These are phyloP conservation scores for Leptogaster cylindrica DNA, from an alignment of 2,888 invertebrate species.

Conservation along the genomic window DNA sequence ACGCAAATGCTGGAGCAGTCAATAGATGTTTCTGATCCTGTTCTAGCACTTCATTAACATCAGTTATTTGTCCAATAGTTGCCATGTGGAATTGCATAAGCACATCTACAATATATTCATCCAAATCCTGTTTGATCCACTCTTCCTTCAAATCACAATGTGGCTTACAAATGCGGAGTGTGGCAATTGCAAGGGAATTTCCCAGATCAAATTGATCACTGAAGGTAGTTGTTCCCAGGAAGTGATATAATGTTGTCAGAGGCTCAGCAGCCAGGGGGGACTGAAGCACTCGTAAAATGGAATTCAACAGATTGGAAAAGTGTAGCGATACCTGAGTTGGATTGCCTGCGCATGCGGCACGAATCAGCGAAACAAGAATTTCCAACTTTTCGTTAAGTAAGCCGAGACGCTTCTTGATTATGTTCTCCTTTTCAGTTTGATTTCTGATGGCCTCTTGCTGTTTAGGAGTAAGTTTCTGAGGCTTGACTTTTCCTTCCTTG, in stretches of 20 bases:
- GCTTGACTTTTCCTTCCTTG: conserved; percentile 78
- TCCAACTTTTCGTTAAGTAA: conserved; percentile 63
- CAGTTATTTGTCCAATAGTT: conserved; percentile 61
- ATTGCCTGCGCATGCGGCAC: conserved; percentile 57
- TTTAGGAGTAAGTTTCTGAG: conserved; percentile 78
- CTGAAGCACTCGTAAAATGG: conserved; percentile 64
- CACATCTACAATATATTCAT: conserved; percentile 69
- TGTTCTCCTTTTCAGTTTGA: conserved; percentile 84
- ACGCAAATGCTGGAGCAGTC: conserved; percentile 79
- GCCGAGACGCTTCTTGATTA: conserved; percentile 73
- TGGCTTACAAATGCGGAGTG: conserved; percentile 77
- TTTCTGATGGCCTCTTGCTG: conserved; percentile 90
- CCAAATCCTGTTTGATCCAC: conserved; percentile 77
- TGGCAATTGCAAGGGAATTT: conserved; percentile 72
- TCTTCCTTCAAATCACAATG: conserved; percentile 78
- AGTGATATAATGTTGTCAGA: conserved; percentile 68
- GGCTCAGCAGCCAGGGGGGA: conserved; percentile 80
- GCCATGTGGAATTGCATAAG: conserved; percentile 65
- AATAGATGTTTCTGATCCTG: conserved; percentile 50
- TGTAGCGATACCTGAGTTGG: conserved; percentile 55
- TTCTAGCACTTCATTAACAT: conserved; percentile 50
- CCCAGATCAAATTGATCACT: conserved; percentile 61
- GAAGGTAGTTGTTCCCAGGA: conserved; percentile 68
- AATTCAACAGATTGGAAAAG: conserved; percentile 55
- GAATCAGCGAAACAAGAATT: conserved; percentile 55